Percentiles rank a stretch among this genome's conserved stretches.
These are phyloP conservation scores for Muntiacus reevesi DNA, from an alignment of 2,113 vertebrate species.

Conservation along the genomic window DNA sequence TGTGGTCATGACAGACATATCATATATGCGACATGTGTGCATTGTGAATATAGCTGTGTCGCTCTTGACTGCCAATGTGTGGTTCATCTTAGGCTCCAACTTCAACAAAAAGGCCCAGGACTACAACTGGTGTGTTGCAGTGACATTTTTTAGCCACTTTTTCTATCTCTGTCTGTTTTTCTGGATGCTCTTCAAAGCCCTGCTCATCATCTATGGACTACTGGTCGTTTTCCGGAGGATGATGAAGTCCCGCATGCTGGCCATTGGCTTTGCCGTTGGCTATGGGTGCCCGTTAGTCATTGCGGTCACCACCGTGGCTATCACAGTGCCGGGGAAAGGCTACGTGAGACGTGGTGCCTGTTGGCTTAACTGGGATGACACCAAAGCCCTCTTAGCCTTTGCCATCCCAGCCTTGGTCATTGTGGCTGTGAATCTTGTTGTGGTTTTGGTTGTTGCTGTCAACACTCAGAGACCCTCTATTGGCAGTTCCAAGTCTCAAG, in stretches of 20 bases:
- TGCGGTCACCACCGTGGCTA: slow-evolving; percentile 83
- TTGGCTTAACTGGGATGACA: slow-evolving; percentile 89
- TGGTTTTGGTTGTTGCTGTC: slow-evolving; percentile 84
- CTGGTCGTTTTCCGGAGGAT: slow-evolving; percentile 87
- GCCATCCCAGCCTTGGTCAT: slow-evolving; percentile 87
- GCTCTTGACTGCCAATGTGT: slow-evolving; percentile 84
- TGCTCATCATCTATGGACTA: slow-evolving; percentile 88
- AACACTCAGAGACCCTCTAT: slow-evolving; percentile 83
- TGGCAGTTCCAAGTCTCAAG: slow-evolving; percentile 82
- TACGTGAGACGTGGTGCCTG: slow-evolving; percentile 83
- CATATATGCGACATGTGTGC: slow-evolving; percentile 88
- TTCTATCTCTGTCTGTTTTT: slow-evolving; percentile 93
- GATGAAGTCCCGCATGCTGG: slow-evolving; percentile 82
- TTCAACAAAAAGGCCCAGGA: slow-evolving; percentile 29
- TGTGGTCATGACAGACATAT: slow-evolving; percentile 83
- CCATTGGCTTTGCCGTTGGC: slow-evolving; percentile 82
- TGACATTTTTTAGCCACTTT: slow-evolving; percentile 91
- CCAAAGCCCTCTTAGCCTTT: slow-evolving; percentile 88
- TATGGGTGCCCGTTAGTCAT: slow-evolving; percentile 90
- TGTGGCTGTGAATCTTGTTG: slow-evolving; percentile 85
- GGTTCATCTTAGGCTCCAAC: slow-evolving; percentile 84
- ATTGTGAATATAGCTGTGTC: slow-evolving; percentile 88
- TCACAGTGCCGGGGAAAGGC: slow-evolving; percentile 78
- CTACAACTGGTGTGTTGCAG: slow-evolving; percentile 79
- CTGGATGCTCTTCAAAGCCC: slow-evolving; percentile 91